Evolutionary conservation across 2,888 invertebrate genomes (phyloP).

Genomic region (Caenorhabditis drosophilae): DNA sequence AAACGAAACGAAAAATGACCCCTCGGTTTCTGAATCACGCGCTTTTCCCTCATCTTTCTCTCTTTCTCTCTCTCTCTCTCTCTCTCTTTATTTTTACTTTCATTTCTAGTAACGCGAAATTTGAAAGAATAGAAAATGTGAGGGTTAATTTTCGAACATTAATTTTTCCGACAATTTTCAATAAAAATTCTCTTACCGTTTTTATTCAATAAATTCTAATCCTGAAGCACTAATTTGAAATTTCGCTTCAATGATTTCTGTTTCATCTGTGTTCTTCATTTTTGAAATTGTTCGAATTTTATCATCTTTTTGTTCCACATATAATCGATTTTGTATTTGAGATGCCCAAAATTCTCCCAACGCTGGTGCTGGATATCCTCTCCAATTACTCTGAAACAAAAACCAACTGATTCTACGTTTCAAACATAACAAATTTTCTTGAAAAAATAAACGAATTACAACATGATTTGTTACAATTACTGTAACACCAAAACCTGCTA

Average conservation of each 20-base stretch:
- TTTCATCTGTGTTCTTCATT: constrained; percentile 1
- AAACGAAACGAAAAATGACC: too few relatives aligned
- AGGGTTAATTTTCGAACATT: not conserved
- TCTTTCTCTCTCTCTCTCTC: not conserved
- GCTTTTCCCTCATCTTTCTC: not conserved
- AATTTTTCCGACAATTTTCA: not conserved
- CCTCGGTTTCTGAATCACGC: too few relatives aligned
- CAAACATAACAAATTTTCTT: too few relatives aligned
- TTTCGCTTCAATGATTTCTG: not conserved
- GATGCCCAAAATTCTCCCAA: constrained; percentile 24
- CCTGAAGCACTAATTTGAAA: constrained; percentile 14
- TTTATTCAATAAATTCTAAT: too few relatives aligned
- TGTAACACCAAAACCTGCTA: constrained; percentile 15
- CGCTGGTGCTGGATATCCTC: constrained; percentile 28
- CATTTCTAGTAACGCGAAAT: not conserved
- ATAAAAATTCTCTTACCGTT: too few relatives aligned
- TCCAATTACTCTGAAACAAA: constrained; percentile 17
- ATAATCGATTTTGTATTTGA: constrained; percentile 25
- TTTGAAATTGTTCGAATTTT: constrained; percentile 8
- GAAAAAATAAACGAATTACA: too few relatives aligned
- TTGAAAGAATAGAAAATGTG: not conserved
- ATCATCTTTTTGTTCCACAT: constrained; percentile 13
- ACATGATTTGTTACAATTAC: constrained; percentile 40
- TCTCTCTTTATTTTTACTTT: not conserved
- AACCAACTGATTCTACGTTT: not conserved